Evolutionary conservation across 2,888 invertebrate species (phyloP), one percentile per base, ranked within the genome.

Genomic region (Crossocerus cetratus): DNA sequence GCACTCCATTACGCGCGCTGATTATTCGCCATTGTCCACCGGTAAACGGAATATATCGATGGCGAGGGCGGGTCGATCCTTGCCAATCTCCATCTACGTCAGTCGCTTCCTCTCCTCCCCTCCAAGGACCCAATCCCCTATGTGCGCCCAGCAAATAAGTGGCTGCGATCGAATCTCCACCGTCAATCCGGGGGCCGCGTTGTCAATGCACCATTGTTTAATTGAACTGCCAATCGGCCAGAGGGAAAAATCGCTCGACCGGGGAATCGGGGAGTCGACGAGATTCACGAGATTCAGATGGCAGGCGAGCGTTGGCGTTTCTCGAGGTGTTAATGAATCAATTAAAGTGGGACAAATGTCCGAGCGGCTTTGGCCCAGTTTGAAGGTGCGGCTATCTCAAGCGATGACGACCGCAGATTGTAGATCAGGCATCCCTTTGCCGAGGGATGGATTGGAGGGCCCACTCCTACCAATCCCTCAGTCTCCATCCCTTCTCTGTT

Each of bases 21-120:
- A 84, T 84, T 83, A 85, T 84, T 79, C 77, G 70, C 76, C 78
- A 83, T 84, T 85, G 84, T 84, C 78, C 85, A 77, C 72, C 70
- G 83, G 78, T 80, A 78, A 83, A 83, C 77, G 72, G 82, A 82
- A 76, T 78, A 66, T 80, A 83, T 84, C 77, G 81, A 80, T 74
- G 72, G 32, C 32, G 8, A 32, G 32, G 32, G 32, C 32, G 32
- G 32, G 11, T 11, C 70, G 65, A 23, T 67, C 69, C 70, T 66
- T 69, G 82, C 77, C 81, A 72, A 72, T 75, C 65, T 69, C 69
- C 59, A 74, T 68, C 68, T 56, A 56, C 43, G 56, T 59, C 61
- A 59, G 72, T 23, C 56, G 64, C 70, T 68, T 74, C 72, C 65
- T 73, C 65, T 57, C 64, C 64, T 62, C 69, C 49, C 32, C 32